These are phyloP conservation scores for Melieria picta DNA, from an alignment of 2,888 invertebrate genomes.

Conservation along the genomic window DNA sequence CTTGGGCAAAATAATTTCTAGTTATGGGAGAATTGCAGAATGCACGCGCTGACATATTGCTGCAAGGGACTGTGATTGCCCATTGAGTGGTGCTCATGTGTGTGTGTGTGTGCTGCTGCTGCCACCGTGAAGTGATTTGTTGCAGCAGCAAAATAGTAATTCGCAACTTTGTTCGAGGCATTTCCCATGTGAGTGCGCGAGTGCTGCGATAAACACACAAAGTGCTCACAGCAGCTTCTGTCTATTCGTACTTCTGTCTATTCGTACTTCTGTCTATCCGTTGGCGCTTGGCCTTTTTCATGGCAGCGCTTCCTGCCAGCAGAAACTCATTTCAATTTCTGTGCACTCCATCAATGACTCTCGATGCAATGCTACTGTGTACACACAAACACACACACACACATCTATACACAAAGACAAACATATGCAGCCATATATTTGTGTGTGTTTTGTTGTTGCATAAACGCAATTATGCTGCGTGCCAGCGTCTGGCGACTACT, in stretches of 20 bases:
- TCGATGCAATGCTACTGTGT: background rate
- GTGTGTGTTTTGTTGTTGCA: background rate
- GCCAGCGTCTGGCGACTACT: slow-evolving; percentile 29
- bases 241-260: background rate
- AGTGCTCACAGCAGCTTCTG: background rate
- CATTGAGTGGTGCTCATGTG: background rate
- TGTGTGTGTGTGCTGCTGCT: slow-evolving; percentile 1
- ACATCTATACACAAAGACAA: too few species aligned
- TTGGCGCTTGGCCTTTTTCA: background rate
- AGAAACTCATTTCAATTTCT: slow-evolving; percentile 28
- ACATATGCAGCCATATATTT: background rate
- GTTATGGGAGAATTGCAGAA: too few species aligned
- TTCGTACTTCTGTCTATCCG: background rate
- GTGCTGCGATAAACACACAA: too few species aligned
- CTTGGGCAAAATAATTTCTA: too few species aligned
- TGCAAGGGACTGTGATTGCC: too few species aligned
- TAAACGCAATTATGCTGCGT: slow-evolving; percentile 16
- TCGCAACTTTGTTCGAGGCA: background rate
- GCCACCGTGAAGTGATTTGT: background rate
- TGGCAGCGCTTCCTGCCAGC: background rate
- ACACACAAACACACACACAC: too few species aligned
- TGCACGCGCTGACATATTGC: too few species aligned
- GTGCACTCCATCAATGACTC: slow-evolving; percentile 18
- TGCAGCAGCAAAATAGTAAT: background rate
- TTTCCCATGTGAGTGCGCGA: too few species aligned